Evolutionary conservation across 2,113 vertebrate species (phyloP), one percentile per base, ranked within the genome.

Genomic region (Cynoglossus semilaevis): DNA sequence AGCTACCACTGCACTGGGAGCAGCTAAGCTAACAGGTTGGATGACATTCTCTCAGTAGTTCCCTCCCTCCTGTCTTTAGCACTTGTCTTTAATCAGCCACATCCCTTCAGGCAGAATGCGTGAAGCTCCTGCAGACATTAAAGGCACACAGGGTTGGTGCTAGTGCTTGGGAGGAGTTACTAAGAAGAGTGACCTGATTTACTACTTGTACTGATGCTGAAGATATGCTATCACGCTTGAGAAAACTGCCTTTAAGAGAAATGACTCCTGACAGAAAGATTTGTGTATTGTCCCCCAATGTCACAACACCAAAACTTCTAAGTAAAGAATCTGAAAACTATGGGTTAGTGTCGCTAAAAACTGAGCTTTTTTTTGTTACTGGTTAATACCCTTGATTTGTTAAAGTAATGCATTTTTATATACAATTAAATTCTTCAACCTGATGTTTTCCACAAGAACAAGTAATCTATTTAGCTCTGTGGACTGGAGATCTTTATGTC

Each of bases 1-100:
- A 69, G 72, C 60, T 15, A 74, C 72, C 51, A 66, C 53, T 11
- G 68, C 52, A 67, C 63, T 52, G 61, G 77, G 72, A 71, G 63
- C 67, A 82, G 79, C 81, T 58, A 67, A 71, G 57, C 74, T 51
- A 83, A 91, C 90, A 80, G 87, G 90, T 88, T 75, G 37, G 68
- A 82, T 80, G 49, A 36, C 90, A 91, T 91, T 91, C 87, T 63
- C 68, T n/a, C 10, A 15, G 59, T 58, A 36, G 67, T 62, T 82
- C 64, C 61, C 70, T 81, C 73, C 78, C 84, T 67, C 51, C 67
- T 61, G 41, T 54, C 15, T 14, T 40, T 57, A 18, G 51, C 78
- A 70, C 61, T 73, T 53, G 65, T 84, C 85, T 83, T 80, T 63
- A 85, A 82, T 86, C 86, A 86, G 51, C 38, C 46, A 15, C 75